These are phyloP conservation scores for Panorpa germanica DNA, from an alignment of 2,888 invertebrate species.

Conservation along the genomic window DNA sequence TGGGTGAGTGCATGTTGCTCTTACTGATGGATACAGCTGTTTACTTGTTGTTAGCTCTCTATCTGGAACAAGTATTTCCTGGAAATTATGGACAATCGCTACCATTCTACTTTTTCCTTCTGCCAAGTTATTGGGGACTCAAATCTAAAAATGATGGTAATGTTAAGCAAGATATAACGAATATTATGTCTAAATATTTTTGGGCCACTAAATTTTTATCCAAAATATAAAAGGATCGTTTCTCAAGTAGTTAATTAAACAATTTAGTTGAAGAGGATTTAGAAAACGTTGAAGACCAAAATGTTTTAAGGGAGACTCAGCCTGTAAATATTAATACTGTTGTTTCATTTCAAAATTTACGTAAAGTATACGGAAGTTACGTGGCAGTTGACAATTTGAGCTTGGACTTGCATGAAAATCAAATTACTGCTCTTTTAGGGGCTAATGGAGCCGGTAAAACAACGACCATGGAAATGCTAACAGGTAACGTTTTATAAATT, in stretches of 20 bases:
- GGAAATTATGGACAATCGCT: constrained; percentile 62
- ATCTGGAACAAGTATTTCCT: constrained; percentile 62
- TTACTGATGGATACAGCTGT: constrained; percentile 42
- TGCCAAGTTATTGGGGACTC: no score
- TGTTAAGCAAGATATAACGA: no score
- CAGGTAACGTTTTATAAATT: constrained; percentile 42
- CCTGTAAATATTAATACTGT: constrained; percentile 7
- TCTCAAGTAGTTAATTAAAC: constrained; percentile 1
- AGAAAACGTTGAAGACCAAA: no score
- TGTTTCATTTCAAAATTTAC: constrained; percentile 5
- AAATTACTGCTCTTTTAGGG: constrained; percentile 50
- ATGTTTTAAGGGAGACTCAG: no score
- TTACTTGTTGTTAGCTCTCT: constrained; percentile 52
- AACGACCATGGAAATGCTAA: constrained; percentile 74
- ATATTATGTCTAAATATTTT: no score
- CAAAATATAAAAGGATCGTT: constrained; percentile 7
- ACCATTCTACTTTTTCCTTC: constrained; percentile 59
- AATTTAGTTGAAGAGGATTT: neutral
- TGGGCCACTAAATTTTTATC: no score
- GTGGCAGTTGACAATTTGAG: constrained; percentile 40
- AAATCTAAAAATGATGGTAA: no score
- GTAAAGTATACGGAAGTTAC: constrained; percentile 12
- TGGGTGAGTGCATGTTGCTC: constrained; percentile 51
- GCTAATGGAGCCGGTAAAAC: constrained; percentile 76
- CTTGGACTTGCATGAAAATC: constrained; percentile 59